Evolutionary conservation across 2,797 vertebrate genomes (phyloP), one percentile per base, ranked within the genome.

Genomic region (Parauchenoglanis punctatus): DNA sequence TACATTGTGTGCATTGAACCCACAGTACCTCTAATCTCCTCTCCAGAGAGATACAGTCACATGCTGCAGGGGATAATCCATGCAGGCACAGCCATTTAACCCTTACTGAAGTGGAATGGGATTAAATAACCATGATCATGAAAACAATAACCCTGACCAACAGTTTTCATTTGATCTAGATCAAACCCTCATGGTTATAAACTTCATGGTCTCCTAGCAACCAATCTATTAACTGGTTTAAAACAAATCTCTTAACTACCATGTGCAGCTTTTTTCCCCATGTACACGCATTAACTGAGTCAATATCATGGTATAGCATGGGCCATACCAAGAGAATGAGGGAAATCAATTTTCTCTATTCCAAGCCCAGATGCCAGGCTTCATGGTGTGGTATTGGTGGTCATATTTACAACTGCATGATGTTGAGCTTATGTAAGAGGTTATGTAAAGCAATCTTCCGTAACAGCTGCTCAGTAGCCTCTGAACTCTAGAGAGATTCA

Each of bases 41-140:
- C 17, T 46, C 31, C 25, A 40, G 18, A 54, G 35, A 84, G 28
- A 35, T 56, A 78, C 12, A 84, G 67, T 89, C 81, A 87, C 86
- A 65, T 68, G 86, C 28, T 61, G 23, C 44, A 75, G 80, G 44
- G 49, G 85, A 58, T 87, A 75, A 89, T 86, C 87, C 88, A 49
- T 81, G 54, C 52, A 87, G 35, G 54, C 70, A 73, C 76, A 81
- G 35, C 20, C 77, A 56, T 88, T 88, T 78, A 89, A 90, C 59
- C 76, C 75, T 87, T 84, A 56, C 63, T 70, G 40, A 76, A 52
- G 77, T 52, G 59, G 31, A 89, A 70, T 7, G 20, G 70, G 46
- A 56, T n/a, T 65, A 65, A 59, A 85, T 76, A 52, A 86, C 78
- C 46, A 31, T 31, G 31, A 31, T 31, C 31, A 31, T 31, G 31